phyloP scores from a whole-genome alignment of 2,113 vertebrate genomes.

The Tragelaphus buxtoni region DNA sequence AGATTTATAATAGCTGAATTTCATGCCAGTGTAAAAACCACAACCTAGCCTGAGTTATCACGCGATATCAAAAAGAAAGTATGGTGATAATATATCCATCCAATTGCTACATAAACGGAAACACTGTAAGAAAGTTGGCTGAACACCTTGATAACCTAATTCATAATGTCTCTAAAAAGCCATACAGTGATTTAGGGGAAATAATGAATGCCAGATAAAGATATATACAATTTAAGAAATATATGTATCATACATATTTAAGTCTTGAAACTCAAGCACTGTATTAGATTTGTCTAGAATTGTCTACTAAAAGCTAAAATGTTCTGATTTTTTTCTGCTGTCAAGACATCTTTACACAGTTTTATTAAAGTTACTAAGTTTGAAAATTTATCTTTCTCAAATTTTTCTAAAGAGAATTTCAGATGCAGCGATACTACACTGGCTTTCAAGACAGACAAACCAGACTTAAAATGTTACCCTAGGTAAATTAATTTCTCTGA shows the following conservation, averaged over 20 bases:
- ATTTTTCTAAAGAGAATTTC: constrained; percentile 4
- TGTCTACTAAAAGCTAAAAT: constrained; percentile 37
- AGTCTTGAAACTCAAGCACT: neutral
- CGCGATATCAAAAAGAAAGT: constrained; percentile 48
- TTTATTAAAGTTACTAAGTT: constrained; percentile 27
- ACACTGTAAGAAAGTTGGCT: constrained; percentile 47
- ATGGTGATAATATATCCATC: constrained; percentile 55
- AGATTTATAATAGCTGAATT: constrained; percentile 68
- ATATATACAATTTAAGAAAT: constrained; percentile 34
- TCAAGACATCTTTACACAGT: neutral
- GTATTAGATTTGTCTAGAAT: constrained; percentile 4
- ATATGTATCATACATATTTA: constrained; percentile 53
- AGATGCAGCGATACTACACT: neutral
- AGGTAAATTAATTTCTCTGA: neutral
- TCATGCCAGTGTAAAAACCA: constrained; percentile 55
- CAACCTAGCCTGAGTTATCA: constrained; percentile 63
- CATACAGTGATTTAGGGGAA: constrained; percentile 32
- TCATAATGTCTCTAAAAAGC: constrained; percentile 58
- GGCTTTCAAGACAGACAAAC: neutral
- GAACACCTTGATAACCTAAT: constrained; percentile 62
- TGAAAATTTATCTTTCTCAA: constrained; percentile 3
- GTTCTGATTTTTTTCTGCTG: constrained; percentile 10
- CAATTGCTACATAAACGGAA: constrained; percentile 52
- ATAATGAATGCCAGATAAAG: constrained; percentile 45
- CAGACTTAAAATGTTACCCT: neutral